Percentiles rank a stretch among this genome's conserved stretches.
These are phyloP conservation scores for Hippocampus comes DNA, from an alignment of 2,113 vertebrate species.

Conservation along the genomic window DNA sequence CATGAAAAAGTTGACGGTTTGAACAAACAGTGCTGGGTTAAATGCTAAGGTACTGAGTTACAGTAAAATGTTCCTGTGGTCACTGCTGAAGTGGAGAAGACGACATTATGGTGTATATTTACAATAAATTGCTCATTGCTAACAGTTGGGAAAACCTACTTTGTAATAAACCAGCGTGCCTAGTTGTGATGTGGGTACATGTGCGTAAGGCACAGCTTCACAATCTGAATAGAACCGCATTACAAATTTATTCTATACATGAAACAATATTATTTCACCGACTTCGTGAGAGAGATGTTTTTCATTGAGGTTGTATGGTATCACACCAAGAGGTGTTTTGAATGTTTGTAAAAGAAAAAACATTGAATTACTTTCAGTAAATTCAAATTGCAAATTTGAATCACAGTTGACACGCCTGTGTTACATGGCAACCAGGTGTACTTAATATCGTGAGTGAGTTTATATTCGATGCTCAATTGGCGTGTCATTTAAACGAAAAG, in stretches of 20 bases:
- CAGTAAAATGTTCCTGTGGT: neutral
- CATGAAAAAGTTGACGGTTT: neutral
- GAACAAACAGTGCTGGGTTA: neutral
- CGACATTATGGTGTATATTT: neutral
- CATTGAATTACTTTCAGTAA: neutral
- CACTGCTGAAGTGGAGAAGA: neutral
- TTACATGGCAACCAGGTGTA: neutral
- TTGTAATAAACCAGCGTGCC: neutral
- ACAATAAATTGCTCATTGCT: neutral
- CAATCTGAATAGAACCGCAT: neutral
- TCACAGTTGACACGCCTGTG: neutral
- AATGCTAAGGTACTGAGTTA: constrained; percentile 3
- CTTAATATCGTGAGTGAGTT: neutral
- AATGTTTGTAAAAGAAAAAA: neutral
- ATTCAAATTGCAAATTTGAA: neutral
- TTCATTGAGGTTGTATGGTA: neutral
- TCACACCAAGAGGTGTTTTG: neutral
- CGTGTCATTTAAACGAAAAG: constrained; percentile 14
- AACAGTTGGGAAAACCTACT: neutral
- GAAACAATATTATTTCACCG: neutral
- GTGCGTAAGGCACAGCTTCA: neutral
- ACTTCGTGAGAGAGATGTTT: neutral
- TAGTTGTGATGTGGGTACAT: neutral
- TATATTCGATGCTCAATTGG: neutral
- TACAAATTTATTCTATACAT: neutral